A percentile compares a stretch with the other conserved stretches of the same genome.
Evolutionary conservation across 2,888 invertebrate species (phyloP).

Genomic region (Dolomedes plantarius): DNA sequence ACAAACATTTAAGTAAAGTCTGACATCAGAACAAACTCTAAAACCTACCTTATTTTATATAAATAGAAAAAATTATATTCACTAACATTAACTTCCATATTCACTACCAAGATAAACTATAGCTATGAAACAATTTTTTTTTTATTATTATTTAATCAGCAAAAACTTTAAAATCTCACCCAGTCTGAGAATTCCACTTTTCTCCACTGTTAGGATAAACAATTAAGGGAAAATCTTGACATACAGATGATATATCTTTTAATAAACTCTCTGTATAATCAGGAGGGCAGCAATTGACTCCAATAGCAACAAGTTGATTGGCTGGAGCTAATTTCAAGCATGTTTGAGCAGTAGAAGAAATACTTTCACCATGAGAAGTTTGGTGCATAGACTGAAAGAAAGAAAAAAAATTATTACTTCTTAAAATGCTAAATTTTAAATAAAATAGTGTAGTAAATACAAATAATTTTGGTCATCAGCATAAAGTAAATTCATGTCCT

Average conservation of each 20-base stretch:
- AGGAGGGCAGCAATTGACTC: conserved; percentile 91
- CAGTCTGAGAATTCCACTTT: conserved; percentile 81
- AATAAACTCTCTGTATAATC: conserved; percentile 82
- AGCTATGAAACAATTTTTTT: too few species aligned
- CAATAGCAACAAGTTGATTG: conserved; percentile 88
- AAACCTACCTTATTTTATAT: too few species aligned
- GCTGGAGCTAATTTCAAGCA: conserved; percentile 77
- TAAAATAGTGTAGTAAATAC: too few species aligned
- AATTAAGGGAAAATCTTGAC: conserved; percentile 83
- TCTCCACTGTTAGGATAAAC: conserved; percentile 96
- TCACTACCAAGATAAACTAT: too few species aligned
- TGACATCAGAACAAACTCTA: too few species aligned
- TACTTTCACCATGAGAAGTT: conserved; percentile 88
- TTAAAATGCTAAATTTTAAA: neutral
- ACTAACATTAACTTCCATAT: too few species aligned
- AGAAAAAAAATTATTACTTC: neutral
- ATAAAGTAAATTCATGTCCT: too few species aligned
- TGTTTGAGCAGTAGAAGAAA: conserved; percentile 83
- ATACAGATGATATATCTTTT: conserved; percentile 75
- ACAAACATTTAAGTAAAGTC: too few species aligned
- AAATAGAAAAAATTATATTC: too few species aligned
- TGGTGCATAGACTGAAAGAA: conserved; percentile 80
- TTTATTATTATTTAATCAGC: too few species aligned
- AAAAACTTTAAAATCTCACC: conserved; percentile 72
- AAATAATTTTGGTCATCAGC: too few species aligned